Evolutionary conservation across 2,113 vertebrate species (phyloP), one percentile per base, ranked within the genome.

Genomic region (Etheostoma cragini): DNA sequence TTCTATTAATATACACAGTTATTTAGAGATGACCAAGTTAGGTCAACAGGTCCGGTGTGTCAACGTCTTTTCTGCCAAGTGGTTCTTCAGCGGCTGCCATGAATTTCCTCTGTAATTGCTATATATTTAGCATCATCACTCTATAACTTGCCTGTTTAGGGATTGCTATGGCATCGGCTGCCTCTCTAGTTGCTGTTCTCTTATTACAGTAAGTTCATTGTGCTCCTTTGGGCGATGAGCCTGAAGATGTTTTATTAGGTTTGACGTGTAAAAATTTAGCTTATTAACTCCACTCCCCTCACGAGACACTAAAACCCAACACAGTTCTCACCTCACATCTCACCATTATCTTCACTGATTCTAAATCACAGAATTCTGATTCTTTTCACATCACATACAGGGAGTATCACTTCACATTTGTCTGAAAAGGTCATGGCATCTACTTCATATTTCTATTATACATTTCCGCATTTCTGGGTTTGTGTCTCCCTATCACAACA

Each of bases 211-310:
- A 65, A 83, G 86, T 84, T 83, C 64, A 87, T 75, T 75, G 78
- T 71, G 76, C 76, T 83, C 81, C 87, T 88, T 64, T 79, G 83
- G 90, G 76, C 68, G 83, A 80, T 74, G 76, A 84, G 71, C 61
- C 49, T 76, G 58, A 86, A 76, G 66, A 89, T 66, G 73, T 76
- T 91, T 88, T 83, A 82, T 88, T 83, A 83, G 72, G 65, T 86
- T 88, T 88, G 88, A 88, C 74, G 46, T 88, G 79, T 87, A 83
- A 71, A 88, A 84, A 86, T 86, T 61, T 86, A 78, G 62, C 70
- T 75, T 76, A 84, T 89, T 88, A 91, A 79, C 63, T 72, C 62
- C 61, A 33, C 67, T 84, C 61, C 56, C 79, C 85, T 83, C 78
- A 21, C 24, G 83, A 85, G 83, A 66, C 70, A 67, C 75, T 79